phyloP scores from a whole-genome alignment of 2,888 invertebrate species.

The Melanchra persicariae region DNA sequence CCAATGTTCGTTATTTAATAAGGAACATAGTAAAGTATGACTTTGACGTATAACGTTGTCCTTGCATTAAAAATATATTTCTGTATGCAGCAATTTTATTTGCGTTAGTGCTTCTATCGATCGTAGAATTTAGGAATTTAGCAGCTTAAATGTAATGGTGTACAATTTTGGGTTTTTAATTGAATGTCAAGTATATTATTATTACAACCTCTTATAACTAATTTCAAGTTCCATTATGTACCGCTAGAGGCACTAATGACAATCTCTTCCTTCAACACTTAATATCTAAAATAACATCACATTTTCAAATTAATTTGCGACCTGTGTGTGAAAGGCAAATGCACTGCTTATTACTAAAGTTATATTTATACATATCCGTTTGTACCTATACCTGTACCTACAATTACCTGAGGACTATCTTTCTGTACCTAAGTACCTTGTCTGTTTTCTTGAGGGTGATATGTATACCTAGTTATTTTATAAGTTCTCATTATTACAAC shows the following conservation, averaged over 20 bases:
- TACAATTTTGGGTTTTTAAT: background rate
- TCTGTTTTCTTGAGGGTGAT: conserved; percentile 63
- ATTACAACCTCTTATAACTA: background rate
- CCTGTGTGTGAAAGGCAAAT: conserved; percentile 27
- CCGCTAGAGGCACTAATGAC: conserved; percentile 14
- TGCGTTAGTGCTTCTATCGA: background rate
- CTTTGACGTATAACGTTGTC: conserved; percentile 48
- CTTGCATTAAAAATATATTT: background rate
- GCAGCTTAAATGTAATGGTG: background rate
- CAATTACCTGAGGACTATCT: conserved; percentile 50
- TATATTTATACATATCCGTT: conserved; percentile 52
- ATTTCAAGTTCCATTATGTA: background rate
- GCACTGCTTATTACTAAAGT: conserved; percentile 19
- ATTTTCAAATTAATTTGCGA: background rate
- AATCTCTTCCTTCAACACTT: background rate
- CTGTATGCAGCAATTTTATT: background rate
- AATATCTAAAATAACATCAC: conserved; percentile 18
- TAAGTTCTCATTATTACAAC: conserved; percentile 69
- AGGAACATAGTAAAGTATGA: conserved; percentile 40
- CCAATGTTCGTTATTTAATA: conserved; percentile 45
- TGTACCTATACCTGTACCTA: conserved; percentile 47
- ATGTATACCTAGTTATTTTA: conserved; percentile 67
- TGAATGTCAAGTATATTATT: background rate
- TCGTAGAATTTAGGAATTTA: background rate
- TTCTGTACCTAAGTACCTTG: conserved; percentile 58